Conservation (phyloP, 1,140 invertebrate genomes). For the Macrocentrus cingulum region DNA sequence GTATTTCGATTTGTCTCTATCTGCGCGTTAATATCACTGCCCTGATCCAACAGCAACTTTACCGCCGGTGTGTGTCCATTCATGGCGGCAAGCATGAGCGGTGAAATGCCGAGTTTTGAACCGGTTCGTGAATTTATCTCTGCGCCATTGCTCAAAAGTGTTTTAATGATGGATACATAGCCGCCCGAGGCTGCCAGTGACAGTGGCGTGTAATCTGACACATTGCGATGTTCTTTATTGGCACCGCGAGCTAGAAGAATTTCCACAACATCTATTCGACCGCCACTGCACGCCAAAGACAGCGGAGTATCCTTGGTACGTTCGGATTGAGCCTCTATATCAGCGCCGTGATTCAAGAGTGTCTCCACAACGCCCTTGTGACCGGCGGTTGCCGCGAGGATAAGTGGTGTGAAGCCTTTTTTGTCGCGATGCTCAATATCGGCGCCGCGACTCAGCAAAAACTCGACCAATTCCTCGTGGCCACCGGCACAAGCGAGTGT, state of each 20-base stretch:
- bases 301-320: slow-evolving; percentile 98
- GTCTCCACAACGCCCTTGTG: slow-evolving; percentile 95
- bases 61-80: slow-evolving; percentile 96
- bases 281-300: slow-evolving; percentile 95
- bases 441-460: slow-evolving; percentile 86
- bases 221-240: slow-evolving; percentile 99
- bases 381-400: slow-evolving; percentile 94
- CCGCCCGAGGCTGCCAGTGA: slow-evolving; percentile 97
- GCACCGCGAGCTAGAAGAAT: slow-evolving; percentile 84
- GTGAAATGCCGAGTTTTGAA: slow-evolving; percentile 96
- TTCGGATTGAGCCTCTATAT: slow-evolving; percentile 98
- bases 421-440: slow-evolving; percentile 98
- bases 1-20: slow-evolving; percentile 99
- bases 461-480: slow-evolving; percentile 91
- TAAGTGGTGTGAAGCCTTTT: slow-evolving; percentile 97
- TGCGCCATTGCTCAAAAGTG: slow-evolving; percentile 87
- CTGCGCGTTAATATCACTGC: slow-evolving; percentile 99
- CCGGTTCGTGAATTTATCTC: slow-evolving; percentile 99
- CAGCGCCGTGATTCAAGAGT: slow-evolving; percentile 87
- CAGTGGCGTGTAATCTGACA: slow-evolving; percentile 98
- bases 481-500: slow-evolving; percentile 97
- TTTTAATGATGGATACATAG: slow-evolving; percentile 97
- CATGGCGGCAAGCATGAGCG: slow-evolving; percentile 99
- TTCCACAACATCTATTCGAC: slow-evolving; percentile 95
- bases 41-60: slow-evolving; percentile 91